Base-by-base conservation (phyloP, 2,888 invertebrate species). In the Halictus ligatus region DNA sequence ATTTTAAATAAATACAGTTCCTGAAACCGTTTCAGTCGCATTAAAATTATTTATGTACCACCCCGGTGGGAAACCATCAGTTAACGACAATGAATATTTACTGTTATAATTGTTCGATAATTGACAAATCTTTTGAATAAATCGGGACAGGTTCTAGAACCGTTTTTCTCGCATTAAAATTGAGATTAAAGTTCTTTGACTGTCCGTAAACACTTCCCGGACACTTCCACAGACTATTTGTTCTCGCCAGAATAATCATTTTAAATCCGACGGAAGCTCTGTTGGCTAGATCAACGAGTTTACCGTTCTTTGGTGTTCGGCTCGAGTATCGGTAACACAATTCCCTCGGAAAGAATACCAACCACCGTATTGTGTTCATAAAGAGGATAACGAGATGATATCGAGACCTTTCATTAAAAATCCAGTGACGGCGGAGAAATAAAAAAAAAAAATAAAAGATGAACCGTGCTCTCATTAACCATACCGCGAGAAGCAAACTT, bases 391-490 rank as follows among this genome's bases (percentile, higher is more conserved):
- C 67, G 35, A 67, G 67, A 67, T 29, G 67, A 35, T 67, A 35
- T 67, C 67, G 67, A 67, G 67, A 4, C 18, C 67, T 67, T 67
- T 67, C 67, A 67, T 67, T 67, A 67, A 35, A 67, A 67, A 67
- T 8, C 67, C 67, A 67, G 35, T 7, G 67, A 35, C 18, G 29
- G 35, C 8, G 67, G 21, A 35, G 1, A 67, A 35, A 4, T 35
- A 35, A 8, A 35, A 67, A 18, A 67, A 35, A 35, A 4, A 35
- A 35, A 35, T 35, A 35, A 35, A 60, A 60, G n/a, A 13, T 8
- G 6, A 60, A 21, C 3, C 67, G 35, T 35, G 67, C 35, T 67
- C 67, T 21, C 35, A 67, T 67, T 67, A 67, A 67, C 67, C 67
- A 67, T 67, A 15, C 18, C 67, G 35, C 67, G 67, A 18, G 35